Percentiles rank a stretch among this genome's conserved stretches.
Conservation (phyloP, 2,797 vertebrate genomes). For the Tamandua tetradactyla region DNA sequence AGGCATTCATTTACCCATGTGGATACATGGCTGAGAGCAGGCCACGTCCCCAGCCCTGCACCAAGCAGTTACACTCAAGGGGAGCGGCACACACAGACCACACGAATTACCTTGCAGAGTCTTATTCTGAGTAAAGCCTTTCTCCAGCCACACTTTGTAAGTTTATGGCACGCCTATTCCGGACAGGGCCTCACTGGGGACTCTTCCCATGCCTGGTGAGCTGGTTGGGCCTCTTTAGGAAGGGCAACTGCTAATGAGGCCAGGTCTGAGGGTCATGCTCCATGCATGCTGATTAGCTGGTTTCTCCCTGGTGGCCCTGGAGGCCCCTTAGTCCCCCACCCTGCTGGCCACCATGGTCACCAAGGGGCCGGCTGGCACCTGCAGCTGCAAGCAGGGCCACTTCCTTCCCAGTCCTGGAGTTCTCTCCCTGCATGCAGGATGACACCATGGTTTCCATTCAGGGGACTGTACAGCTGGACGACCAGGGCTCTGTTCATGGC, state of each 20-base stretch:
- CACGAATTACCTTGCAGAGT: background rate
- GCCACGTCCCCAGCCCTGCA: rapidly evolving
- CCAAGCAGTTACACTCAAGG: background rate
- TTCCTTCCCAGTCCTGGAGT: background rate
- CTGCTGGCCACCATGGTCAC: background rate
- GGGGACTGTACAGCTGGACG: background rate
- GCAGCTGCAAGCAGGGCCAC: background rate
- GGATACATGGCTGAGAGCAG: rapidly evolving
- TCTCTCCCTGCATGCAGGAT: background rate
- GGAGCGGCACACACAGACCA: too few relatives aligned
- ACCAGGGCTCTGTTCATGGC: rapidly evolving
- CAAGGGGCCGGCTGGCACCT: background rate
- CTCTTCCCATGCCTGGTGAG: background rate
- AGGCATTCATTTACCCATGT: rapidly evolving
- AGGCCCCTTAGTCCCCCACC: background rate
- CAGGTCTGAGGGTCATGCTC: background rate
- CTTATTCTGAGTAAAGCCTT: background rate
- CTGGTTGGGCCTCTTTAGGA: background rate
- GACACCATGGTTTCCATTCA: rapidly evolving
- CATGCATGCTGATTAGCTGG: background rate
- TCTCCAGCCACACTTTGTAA: background rate
- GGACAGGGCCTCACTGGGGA: background rate
- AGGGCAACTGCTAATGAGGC: background rate
- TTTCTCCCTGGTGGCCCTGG: background rate
- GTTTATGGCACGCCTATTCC: rapidly evolving